Conservation (phyloP, 2,888 invertebrate species). For the Drosophila helvetica region DNA sequence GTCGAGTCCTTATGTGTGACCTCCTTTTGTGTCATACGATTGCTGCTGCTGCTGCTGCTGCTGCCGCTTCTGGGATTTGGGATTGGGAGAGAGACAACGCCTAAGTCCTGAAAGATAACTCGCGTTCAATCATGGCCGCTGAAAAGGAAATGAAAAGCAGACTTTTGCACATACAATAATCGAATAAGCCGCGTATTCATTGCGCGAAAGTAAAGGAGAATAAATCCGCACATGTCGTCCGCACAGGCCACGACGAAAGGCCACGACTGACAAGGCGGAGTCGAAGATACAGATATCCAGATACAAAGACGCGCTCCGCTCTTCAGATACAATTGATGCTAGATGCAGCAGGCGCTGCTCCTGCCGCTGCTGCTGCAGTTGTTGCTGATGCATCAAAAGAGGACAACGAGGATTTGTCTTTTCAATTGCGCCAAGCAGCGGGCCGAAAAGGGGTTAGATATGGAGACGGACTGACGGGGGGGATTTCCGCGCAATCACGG, state of each 20-base stretch:
- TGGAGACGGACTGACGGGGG: not conserved
- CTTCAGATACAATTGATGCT: constrained; percentile 38
- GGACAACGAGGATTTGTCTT: constrained; percentile 43
- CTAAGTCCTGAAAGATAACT: constrained; percentile 75
- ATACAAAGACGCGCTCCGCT: constrained; percentile 59
- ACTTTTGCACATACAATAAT: constrained; percentile 62
- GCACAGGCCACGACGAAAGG: constrained; percentile 39
- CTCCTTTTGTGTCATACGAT: constrained; percentile 44
- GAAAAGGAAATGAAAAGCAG: constrained; percentile 74
- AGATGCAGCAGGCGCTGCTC: constrained; percentile 27
- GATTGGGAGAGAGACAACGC: constrained; percentile 50
- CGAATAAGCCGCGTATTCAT: constrained; percentile 77
- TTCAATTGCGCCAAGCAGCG: constrained; percentile 23
- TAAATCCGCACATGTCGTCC: constrained; percentile 73
- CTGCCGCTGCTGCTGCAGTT: constrained; percentile 59
- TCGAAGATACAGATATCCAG: constrained; percentile 25
- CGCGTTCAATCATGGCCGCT: constrained; percentile 70
- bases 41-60: constrained; percentile 4
- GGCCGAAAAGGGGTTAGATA: constrained; percentile 22
- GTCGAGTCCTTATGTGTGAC: constrained; percentile 38
- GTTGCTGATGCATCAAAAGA: constrained; percentile 63
- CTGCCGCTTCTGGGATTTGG: constrained; percentile 10
- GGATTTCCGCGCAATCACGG: constrained; percentile 44
- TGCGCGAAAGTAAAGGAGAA: constrained; percentile 65
- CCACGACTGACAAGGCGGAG: constrained; percentile 34